Evolutionary conservation across 1,140 invertebrate genomes (phyloP).

Genomic region (Habropoda laboriosa): DNA sequence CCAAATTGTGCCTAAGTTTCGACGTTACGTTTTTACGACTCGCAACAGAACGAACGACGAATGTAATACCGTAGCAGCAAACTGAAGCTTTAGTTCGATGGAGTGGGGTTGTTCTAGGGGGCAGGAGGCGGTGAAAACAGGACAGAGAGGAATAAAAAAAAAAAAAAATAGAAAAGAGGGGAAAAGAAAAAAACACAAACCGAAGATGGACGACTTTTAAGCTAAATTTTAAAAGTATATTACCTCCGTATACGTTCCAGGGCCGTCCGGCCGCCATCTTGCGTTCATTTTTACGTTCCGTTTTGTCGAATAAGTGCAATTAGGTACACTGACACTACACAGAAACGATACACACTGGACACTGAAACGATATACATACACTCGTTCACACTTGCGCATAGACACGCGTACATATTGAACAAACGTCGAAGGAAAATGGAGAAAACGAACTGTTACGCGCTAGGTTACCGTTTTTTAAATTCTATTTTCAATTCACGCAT

Average conservation of each 20-base stretch:
- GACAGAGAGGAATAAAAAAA: slow-evolving; percentile 12
- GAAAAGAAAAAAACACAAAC: background rate
- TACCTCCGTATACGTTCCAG: slow-evolving; percentile 77
- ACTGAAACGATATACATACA: slow-evolving; percentile 28
- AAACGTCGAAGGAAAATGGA: slow-evolving; percentile 58
- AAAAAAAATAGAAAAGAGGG: background rate
- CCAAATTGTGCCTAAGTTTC: slow-evolving; percentile 82
- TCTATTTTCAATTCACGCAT: slow-evolving; percentile 81
- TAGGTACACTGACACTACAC: slow-evolving; percentile 75
- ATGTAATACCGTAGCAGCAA: slow-evolving; percentile 57
- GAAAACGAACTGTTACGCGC: slow-evolving; percentile 79
- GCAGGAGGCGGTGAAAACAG: slow-evolving; percentile 11
- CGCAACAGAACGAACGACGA: slow-evolving; percentile 64
- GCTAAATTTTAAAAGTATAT: slow-evolving; percentile 63
- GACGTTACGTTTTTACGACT: slow-evolving; percentile 78
- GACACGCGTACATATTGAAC: slow-evolving; percentile 62
- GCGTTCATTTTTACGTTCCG: slow-evolving; percentile 79
- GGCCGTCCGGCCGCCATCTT: slow-evolving; percentile 78
- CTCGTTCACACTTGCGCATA: slow-evolving; percentile 29
- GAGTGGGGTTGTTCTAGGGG: slow-evolving; percentile 30
- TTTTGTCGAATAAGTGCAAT: slow-evolving; percentile 83
- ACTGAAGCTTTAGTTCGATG: slow-evolving; percentile 57
- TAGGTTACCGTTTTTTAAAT: slow-evolving; percentile 81
- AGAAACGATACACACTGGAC: slow-evolving; percentile 34
- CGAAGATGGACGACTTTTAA: slow-evolving; percentile 46